Conservation (phyloP, 2,113 vertebrate genomes). For the Peromyscus polionotus region DNA sequence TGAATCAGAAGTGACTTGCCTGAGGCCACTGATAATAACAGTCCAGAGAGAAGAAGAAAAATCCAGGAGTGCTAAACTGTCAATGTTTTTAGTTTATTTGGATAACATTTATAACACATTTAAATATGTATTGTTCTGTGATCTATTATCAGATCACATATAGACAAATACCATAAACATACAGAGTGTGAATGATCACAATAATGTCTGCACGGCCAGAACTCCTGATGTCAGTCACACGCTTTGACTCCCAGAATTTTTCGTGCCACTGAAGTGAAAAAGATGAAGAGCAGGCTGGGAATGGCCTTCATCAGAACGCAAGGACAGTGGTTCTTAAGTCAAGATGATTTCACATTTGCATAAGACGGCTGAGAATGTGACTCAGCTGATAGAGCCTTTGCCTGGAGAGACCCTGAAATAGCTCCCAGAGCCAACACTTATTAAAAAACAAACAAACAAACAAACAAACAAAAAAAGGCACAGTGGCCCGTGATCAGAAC, state of each 20-base stretch:
- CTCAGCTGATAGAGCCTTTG: too few relatives aligned
- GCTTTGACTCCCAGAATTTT: not conserved
- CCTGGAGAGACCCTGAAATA: not conserved
- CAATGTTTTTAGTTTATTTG: slow-evolving; percentile 29
- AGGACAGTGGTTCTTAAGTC: not conserved
- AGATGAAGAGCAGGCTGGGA: not conserved
- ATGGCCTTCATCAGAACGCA: not conserved
- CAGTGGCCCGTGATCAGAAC: not conserved
- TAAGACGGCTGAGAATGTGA: not conserved
- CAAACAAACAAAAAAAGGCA: not conserved
- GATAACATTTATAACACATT: slow-evolving; percentile 30
- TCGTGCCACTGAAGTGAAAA: not conserved
- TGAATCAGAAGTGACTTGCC: slow-evolving; percentile 43
- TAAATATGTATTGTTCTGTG: slow-evolving; percentile 19
- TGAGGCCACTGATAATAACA: slow-evolving; percentile 43
- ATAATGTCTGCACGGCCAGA: not conserved
- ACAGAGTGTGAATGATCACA: not conserved
- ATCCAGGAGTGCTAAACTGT: not conserved
- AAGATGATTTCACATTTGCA: not conserved
- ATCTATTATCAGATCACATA: slow-evolving; percentile 15
- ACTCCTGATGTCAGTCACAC: not conserved
- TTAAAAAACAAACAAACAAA: too few relatives aligned
- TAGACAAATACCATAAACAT: not conserved
- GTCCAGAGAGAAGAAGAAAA: slow-evolving; percentile 6
- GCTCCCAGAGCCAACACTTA: not conserved